Evolutionary conservation across 2,113 vertebrate genomes (phyloP).

Genomic region (Sebastes schlegelii): DNA sequence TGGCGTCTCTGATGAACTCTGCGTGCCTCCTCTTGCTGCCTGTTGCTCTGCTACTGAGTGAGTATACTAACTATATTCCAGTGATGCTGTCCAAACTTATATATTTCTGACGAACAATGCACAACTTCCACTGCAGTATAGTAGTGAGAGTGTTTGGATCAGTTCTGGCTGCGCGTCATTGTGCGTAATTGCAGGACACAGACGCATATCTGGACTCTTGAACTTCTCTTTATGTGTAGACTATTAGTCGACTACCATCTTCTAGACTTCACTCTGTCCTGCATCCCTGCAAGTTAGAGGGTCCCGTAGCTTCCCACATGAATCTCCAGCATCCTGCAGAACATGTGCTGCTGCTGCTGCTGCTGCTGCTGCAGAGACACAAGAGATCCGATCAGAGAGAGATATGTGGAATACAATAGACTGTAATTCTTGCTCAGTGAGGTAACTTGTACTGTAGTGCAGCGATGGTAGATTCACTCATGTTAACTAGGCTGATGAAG

Average conservation of each 20-base stretch:
- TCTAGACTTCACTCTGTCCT: not conserved
- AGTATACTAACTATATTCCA: constrained; percentile 58
- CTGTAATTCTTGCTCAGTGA: not conserved
- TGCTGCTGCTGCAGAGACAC: not conserved
- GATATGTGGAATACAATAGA: not conserved
- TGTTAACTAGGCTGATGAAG: not conserved
- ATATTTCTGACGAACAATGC: not conserved
- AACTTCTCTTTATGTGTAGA: not conserved
- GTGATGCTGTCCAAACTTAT: not conserved
- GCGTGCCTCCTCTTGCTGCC: constrained; percentile 81
- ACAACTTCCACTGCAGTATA: constrained; percentile 15
- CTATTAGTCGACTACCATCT: not conserved
- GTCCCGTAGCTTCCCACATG: constrained; percentile 5
- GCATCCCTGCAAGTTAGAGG: not conserved
- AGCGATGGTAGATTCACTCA: not conserved
- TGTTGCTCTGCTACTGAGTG: constrained; percentile 85
- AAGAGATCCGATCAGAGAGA: not conserved
- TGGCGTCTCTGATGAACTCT: constrained; percentile 77
- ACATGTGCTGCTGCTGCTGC: constrained; percentile 2
- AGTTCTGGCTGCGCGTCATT: not conserved
- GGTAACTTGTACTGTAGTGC: not conserved
- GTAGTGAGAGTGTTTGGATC: not conserved
- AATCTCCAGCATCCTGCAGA: constrained; percentile 5
- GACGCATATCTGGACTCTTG: not conserved
- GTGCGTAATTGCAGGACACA: constrained; percentile 4